These are phyloP conservation scores for Dyspetes luteomarginatus DNA, from an alignment of 2,888 invertebrate species.

Conservation along the genomic window DNA sequence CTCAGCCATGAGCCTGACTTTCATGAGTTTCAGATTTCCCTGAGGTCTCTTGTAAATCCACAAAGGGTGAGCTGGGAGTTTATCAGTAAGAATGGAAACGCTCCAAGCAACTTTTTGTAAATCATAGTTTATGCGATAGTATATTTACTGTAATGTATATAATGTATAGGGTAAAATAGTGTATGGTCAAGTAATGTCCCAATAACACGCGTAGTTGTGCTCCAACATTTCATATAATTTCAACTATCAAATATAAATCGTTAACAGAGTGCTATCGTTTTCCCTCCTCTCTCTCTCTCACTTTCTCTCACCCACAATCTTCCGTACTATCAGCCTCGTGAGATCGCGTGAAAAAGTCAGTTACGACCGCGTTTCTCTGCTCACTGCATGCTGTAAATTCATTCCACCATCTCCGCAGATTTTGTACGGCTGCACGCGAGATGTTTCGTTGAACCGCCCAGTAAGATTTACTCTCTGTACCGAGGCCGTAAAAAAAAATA, in stretches of 20 bases:
- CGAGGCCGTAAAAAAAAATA: constrained; percentile 4
- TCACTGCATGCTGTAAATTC: background rate
- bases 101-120: constrained; percentile 25
- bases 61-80: constrained; percentile 4
- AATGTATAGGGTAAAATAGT: constrained; percentile 21
- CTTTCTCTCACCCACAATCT: background rate
- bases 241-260: constrained; percentile 35
- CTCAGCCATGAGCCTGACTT: constrained; percentile 39
- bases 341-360: constrained; percentile 41
- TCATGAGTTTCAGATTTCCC: constrained; percentile 49
- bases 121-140: constrained; percentile 10
- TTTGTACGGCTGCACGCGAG: constrained; percentile 16
- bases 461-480: background rate
- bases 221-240: constrained; percentile 21
- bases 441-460: background rate
- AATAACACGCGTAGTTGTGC: constrained; percentile 27
- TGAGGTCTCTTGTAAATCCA: constrained; percentile 13
- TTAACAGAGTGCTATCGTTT: constrained; percentile 29
- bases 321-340: constrained; percentile 5
- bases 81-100: constrained; percentile 9
- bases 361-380: constrained; percentile 12
- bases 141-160: constrained; percentile 2
- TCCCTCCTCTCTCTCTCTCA: background rate
- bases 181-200: constrained; percentile 22
- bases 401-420: background rate